phyloP scores from a whole-genome alignment of 2,113 vertebrate genomes.

The Bubo bubo region DNA sequence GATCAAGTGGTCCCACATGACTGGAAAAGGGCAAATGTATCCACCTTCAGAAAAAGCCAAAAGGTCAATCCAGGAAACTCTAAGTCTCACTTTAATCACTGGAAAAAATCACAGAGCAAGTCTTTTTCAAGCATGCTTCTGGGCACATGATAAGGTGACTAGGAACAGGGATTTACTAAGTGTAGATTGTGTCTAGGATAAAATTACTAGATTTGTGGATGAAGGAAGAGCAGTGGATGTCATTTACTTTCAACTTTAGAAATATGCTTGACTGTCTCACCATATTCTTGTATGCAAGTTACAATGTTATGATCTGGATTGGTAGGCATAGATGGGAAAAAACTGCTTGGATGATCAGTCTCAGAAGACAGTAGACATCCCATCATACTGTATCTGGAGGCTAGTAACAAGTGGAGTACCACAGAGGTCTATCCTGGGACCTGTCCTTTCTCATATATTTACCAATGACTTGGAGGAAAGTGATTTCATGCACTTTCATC shows the following conservation, averaged over 20 bases:
- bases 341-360: background rate
- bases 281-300: background rate
- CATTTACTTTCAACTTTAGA: background rate
- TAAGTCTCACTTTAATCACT: background rate
- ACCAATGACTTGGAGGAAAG: background rate
- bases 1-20: background rate
- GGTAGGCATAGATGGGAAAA: background rate
- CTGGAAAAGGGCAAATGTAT: background rate
- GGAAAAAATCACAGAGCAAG: background rate
- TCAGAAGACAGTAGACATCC: background rate
- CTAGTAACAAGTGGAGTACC: background rate
- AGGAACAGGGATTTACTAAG: background rate
- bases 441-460: background rate
- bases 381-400: background rate
- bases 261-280: background rate
- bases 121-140: background rate
- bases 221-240: background rate
- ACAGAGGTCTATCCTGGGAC: background rate
- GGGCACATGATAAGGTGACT: background rate
- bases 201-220: background rate
- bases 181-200: accelerated
- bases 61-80: background rate
- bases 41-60: background rate
- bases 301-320: background rate
- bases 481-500: background rate